These are phyloP conservation scores for Sebastes dallii DNA, from an alignment of 2,797 vertebrate genomes.

Conservation along the genomic window DNA sequence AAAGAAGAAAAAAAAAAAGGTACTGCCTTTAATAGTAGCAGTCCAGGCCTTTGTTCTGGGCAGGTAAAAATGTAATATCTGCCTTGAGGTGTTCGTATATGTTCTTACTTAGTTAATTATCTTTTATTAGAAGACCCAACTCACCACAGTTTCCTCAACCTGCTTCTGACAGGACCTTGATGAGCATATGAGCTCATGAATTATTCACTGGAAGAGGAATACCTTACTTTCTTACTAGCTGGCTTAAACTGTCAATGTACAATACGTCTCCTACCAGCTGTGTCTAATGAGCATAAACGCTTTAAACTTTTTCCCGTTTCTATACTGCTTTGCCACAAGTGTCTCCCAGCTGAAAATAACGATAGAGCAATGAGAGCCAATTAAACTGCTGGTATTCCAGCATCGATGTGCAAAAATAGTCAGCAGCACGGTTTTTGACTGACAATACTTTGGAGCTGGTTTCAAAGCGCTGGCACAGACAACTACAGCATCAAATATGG, in stretches of 20 bases:
- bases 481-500: constrained; percentile 59
- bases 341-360: constrained; percentile 69
- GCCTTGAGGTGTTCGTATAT: constrained; percentile 43
- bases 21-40: constrained; percentile 43
- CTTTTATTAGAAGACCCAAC: constrained; percentile 65
- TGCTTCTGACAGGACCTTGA: constrained; percentile 68
- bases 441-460: constrained; percentile 71
- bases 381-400: constrained; percentile 67
- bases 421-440: constrained; percentile 61
- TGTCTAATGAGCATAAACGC: constrained; percentile 73
- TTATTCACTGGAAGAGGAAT: constrained; percentile 73
- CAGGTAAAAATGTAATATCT: constrained; percentile 58
- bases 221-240: constrained; percentile 65
- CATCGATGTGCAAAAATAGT: constrained; percentile 64
- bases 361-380: constrained; percentile 61
- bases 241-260: constrained; percentile 61
- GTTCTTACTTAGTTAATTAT: constrained; percentile 66
- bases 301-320: constrained; percentile 63
- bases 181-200: constrained; percentile 71
- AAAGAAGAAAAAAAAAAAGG: constrained; percentile 36
- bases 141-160: constrained; percentile 33
- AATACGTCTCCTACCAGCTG: constrained; percentile 50
- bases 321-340: constrained; percentile 65
- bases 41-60: constrained; percentile 31
- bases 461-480: constrained; percentile 70